These are phyloP conservation scores for Drosophila glabriapex DNA, from an alignment of 2,888 invertebrate genomes.

Conservation along the genomic window DNA sequence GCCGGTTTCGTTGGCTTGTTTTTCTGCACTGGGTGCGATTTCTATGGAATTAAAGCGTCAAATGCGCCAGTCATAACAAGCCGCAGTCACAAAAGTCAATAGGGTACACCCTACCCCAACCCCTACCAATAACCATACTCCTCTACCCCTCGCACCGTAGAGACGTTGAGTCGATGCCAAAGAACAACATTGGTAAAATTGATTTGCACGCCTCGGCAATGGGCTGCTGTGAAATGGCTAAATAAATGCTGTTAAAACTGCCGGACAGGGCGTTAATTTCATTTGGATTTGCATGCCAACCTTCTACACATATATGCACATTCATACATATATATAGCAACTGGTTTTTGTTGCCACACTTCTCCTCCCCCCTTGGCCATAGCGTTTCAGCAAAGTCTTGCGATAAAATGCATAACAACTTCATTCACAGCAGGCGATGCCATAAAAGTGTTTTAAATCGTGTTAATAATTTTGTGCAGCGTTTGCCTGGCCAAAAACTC, in stretches of 20 bases:
- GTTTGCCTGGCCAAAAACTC: slow-evolving; percentile 69
- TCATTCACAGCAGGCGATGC: slow-evolving; percentile 84
- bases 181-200: slow-evolving; percentile 57
- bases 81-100: slow-evolving; percentile 56
- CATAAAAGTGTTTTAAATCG: slow-evolving; percentile 85
- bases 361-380: background rate
- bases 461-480: slow-evolving; percentile 85
- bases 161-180: slow-evolving; percentile 3
- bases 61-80: slow-evolving; percentile 76
- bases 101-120: slow-evolving; percentile 1
- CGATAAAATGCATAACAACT: slow-evolving; percentile 84
- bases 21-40: slow-evolving; percentile 56
- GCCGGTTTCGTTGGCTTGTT: slow-evolving; percentile 13
- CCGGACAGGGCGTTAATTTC: slow-evolving; percentile 75
- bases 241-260: slow-evolving; percentile 77
- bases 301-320: background rate
- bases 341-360: slow-evolving; percentile 49
- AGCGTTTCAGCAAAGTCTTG: slow-evolving; percentile 72
- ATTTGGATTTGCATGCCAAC: slow-evolving; percentile 67
- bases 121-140: background rate
- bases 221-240: slow-evolving; percentile 54
- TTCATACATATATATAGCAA: slow-evolving; percentile 15
- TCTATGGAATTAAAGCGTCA: slow-evolving; percentile 77
- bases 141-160: background rate
- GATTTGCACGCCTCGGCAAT: slow-evolving; percentile 67